Evolutionary conservation across 1,140 invertebrate species (phyloP).

Genomic region (Charaxes varanes): DNA sequence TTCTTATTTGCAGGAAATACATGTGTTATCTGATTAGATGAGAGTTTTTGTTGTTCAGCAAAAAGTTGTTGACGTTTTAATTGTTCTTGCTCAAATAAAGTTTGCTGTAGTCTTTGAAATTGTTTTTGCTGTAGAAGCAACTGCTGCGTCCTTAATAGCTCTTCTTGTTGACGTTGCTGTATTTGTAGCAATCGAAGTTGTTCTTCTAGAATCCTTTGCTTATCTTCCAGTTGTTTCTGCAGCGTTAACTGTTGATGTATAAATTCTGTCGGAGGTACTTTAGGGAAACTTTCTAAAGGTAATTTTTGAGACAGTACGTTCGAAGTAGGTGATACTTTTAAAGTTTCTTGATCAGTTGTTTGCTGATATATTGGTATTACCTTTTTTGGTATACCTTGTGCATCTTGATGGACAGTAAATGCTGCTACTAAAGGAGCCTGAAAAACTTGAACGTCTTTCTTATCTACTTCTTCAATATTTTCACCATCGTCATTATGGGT

Average conservation of each 20-base stretch:
- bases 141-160: slow-evolving; percentile 78
- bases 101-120: slow-evolving; percentile 75
- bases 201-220: slow-evolving; percentile 80
- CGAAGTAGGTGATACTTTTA: slow-evolving; percentile 30
- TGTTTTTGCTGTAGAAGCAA: slow-evolving; percentile 73
- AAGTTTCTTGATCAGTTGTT: slow-evolving; percentile 32
- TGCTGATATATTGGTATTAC: slow-evolving; percentile 78
- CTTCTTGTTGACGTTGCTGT: slow-evolving; percentile 81
- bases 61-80: slow-evolving; percentile 57
- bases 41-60: slow-evolving; percentile 59
- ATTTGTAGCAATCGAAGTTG: slow-evolving; percentile 80
- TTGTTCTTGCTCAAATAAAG: slow-evolving; percentile 71
- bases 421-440: slow-evolving; percentile 86
- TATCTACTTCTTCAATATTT: slow-evolving; percentile 77
- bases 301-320: slow-evolving; percentile 23
- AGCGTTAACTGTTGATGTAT: slow-evolving; percentile 60
- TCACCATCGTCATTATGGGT: slow-evolving; percentile 78
- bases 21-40: slow-evolving; percentile 30
- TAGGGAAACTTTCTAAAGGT: slow-evolving; percentile 15
- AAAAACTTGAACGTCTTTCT: slow-evolving; percentile 85
- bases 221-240: slow-evolving; percentile 79
- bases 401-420: slow-evolving; percentile 88
- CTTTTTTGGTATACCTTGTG: slow-evolving; percentile 81
- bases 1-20: slow-evolving; percentile 45
- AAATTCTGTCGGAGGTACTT: slow-evolving; percentile 35